Conservation (phyloP, 2,113 vertebrate species). For the Pithys albifrons region DNA sequence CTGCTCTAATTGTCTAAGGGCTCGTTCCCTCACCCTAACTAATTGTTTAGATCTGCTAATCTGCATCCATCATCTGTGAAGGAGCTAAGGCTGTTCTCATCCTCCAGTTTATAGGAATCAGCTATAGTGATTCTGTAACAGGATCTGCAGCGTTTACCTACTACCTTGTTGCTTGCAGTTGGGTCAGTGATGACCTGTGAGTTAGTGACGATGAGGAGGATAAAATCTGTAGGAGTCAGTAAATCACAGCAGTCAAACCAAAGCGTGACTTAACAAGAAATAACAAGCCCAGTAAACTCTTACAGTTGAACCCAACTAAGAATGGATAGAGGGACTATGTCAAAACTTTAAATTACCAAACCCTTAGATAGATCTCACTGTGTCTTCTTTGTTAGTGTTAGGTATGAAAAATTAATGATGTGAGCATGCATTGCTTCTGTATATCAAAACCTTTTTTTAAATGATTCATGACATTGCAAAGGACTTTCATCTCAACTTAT, state of each 20-base stretch:
- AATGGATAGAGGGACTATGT: not conserved
- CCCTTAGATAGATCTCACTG: not conserved
- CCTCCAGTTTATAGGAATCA: slow-evolving; percentile 65
- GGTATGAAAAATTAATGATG: slow-evolving; percentile 46
- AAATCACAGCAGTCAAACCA: not conserved
- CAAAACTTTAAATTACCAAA: not conserved
- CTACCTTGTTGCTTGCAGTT: not conserved
- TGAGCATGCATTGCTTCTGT: slow-evolving; percentile 37
- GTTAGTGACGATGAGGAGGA: not conserved
- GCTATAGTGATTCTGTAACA: not conserved
- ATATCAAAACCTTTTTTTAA: not conserved
- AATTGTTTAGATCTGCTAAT: slow-evolving; percentile 79
- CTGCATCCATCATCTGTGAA: slow-evolving; percentile 72
- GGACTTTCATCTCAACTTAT: slow-evolving; percentile 50
- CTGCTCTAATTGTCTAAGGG: slow-evolving; percentile 73
- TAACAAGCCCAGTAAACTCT: not conserved
- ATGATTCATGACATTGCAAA: slow-evolving; percentile 14
- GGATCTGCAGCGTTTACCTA: slow-evolving; percentile 10
- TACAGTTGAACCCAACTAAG: not conserved
- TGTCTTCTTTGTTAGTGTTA: not conserved
- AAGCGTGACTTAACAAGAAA: not conserved
- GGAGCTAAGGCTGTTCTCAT: slow-evolving; percentile 37
- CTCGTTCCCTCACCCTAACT: slow-evolving; percentile 72
- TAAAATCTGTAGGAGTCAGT: not conserved
- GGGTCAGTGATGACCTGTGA: not conserved